phyloP scores from a whole-genome alignment of 2,888 invertebrate genomes.

The Conus canariensis region DNA sequence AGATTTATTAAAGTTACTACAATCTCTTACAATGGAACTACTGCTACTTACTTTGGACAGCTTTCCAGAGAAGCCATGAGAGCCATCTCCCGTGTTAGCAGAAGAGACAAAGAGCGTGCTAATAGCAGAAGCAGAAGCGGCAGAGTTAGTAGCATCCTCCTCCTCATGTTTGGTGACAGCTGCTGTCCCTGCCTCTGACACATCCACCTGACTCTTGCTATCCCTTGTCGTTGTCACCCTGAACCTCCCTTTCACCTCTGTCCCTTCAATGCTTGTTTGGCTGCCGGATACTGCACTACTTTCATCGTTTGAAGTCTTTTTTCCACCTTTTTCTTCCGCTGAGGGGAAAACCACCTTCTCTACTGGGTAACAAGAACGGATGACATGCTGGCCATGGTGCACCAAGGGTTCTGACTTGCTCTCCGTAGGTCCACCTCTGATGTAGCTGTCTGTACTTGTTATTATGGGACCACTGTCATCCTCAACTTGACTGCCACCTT shows the following conservation, averaged over 20 bases:
- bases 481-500: neutral
- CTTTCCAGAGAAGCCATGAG: conserved; percentile 30
- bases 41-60: conserved; percentile 38
- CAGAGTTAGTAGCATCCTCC: conserved; percentile 34
- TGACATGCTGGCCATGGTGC: conserved; percentile 44
- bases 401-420: conserved; percentile 47
- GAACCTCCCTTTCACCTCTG: conserved; percentile 42
- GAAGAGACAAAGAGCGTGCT: conserved; percentile 2
- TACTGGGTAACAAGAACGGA: conserved; percentile 45
- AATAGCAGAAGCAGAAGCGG: conserved; percentile 34
- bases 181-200: neutral
- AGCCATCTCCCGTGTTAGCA: conserved; percentile 36
- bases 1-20: neutral
- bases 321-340: neutral
- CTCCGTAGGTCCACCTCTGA: conserved; percentile 39
- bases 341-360: neutral
- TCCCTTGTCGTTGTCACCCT: conserved; percentile 38
- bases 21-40: conserved; percentile 11
- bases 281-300: too few relatives aligned
- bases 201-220: conserved; percentile 43
- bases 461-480: neutral
- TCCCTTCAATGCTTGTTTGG: neutral
- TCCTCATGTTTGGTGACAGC: conserved; percentile 11
- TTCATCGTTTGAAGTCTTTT: neutral
- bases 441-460: neutral